A percentile compares a stretch with the other conserved stretches of the same genome.
Conservation (phyloP, 2,888 invertebrate species). For the Limnephilus lunatus region DNA sequence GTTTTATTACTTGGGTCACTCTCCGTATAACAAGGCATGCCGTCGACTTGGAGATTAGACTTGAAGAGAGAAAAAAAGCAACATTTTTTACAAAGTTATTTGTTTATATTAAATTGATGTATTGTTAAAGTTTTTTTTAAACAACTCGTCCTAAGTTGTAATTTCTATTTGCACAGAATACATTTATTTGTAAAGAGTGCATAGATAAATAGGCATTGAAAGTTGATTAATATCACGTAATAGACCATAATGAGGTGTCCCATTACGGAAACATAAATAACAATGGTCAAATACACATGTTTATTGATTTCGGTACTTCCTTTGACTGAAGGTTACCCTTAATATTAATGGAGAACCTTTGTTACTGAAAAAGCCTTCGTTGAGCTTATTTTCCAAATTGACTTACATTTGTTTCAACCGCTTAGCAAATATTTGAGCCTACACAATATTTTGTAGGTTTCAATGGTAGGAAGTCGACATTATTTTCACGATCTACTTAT, state of each 20-base stretch:
- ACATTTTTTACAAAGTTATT: too few species aligned
- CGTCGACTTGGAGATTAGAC: too few species aligned
- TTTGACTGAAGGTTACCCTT: background rate
- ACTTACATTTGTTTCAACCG: background rate
- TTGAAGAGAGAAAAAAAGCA: too few species aligned
- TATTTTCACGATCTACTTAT: background rate
- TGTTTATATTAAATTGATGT: too few species aligned
- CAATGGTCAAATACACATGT: background rate
- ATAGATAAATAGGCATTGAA: background rate
- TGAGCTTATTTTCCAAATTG: background rate
- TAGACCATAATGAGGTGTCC: background rate
- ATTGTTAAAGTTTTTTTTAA: too few species aligned
- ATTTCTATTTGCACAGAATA: background rate
- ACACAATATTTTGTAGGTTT: background rate
- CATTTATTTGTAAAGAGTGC: background rate
- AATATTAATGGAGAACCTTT: background rate
- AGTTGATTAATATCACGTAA: background rate
- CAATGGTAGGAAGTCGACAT: background rate
- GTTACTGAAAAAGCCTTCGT: background rate
- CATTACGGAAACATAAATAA: constrained; percentile 14
- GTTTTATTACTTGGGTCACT: too few species aligned
- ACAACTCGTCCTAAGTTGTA: background rate
- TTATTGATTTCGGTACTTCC: constrained; percentile 6
- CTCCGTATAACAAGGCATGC: too few species aligned
- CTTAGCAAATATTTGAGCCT: background rate